Evolutionary conservation across 64 coral and sea anemone species (phyloP).

Genomic region (Montipora efflorescens): DNA sequence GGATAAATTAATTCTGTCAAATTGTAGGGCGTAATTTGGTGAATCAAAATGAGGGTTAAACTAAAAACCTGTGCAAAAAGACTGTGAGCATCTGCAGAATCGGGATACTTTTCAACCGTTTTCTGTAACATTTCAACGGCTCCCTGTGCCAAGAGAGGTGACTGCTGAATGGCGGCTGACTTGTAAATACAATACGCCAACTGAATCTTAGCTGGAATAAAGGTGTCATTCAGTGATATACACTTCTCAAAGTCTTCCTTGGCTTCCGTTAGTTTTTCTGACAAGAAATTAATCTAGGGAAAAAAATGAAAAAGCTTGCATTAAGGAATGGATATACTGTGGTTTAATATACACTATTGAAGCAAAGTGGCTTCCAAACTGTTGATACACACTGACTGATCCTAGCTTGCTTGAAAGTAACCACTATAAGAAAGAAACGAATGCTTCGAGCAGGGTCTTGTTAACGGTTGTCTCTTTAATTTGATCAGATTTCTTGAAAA

Average conservation of each 20-base stretch:
- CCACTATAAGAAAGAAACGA: too few species aligned
- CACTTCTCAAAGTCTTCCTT: constrained; percentile 96
- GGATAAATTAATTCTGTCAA: too few species aligned
- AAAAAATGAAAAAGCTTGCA: background rate
- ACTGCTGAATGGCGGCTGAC: constrained; percentile 77
- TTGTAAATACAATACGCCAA: constrained; percentile 97
- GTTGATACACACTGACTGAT: too few species aligned
- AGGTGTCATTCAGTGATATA: constrained; percentile 80
- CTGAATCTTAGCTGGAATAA: constrained; percentile 89
- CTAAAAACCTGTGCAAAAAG: constrained; percentile 87
- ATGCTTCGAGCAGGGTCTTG: too few species aligned
- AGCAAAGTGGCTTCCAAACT: too few species aligned
- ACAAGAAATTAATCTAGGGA: constrained; percentile 83
- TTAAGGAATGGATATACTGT: background rate
- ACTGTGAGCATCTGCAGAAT: constrained; percentile 84
- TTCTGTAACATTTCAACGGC: constrained; percentile 88
- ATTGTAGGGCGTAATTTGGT: too few species aligned
- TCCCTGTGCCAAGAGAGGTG: constrained; percentile 70
- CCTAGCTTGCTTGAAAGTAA: too few species aligned
- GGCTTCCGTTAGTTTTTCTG: constrained; percentile 88
- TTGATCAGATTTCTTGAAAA: too few species aligned
- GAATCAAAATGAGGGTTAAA: too few species aligned
- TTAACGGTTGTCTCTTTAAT: too few species aligned
- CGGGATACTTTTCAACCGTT: constrained; percentile 73
- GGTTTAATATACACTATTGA: too few species aligned